phyloP scores from a whole-genome alignment of 2,113 vertebrate genomes.

The Cavia aperea region DNA sequence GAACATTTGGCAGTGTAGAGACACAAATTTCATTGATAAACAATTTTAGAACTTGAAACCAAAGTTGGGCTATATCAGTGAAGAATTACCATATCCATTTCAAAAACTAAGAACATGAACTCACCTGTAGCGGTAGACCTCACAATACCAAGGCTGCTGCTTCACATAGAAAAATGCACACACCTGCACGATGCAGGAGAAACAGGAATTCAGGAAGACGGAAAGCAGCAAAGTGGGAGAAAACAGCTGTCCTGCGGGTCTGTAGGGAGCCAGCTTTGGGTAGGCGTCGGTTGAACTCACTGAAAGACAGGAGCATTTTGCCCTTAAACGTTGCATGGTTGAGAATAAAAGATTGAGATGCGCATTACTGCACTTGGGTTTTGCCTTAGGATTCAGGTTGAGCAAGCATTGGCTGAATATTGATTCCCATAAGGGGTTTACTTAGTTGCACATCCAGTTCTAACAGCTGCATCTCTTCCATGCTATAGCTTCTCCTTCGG shows the following conservation, averaged over 20 bases:
- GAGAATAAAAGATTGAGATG: background rate
- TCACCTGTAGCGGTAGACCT: constrained; percentile 69
- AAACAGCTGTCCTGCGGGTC: constrained; percentile 73
- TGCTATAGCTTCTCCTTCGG: background rate
- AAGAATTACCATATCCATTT: background rate
- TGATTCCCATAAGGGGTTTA: background rate
- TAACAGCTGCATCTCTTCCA: background rate
- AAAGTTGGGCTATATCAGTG: background rate
- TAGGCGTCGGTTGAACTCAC: constrained; percentile 77
- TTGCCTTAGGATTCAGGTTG: background rate
- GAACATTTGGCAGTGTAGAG: background rate
- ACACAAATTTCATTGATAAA: background rate
- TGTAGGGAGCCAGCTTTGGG: constrained; percentile 75
- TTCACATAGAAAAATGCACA: constrained; percentile 74
- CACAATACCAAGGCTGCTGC: constrained; percentile 76
- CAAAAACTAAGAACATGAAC: background rate
- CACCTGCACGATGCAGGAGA: constrained; percentile 64
- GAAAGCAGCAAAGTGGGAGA: constrained; percentile 77
- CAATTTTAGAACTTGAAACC: background rate
- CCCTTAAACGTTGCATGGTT: background rate
- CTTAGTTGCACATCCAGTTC: background rate
- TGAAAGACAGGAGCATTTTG: constrained; percentile 53
- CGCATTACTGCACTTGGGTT: background rate
- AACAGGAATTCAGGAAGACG: constrained; percentile 66
- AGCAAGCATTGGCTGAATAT: background rate